These are phyloP conservation scores for Samia ricini DNA, from an alignment of 1,140 invertebrate species.

Conservation along the genomic window DNA sequence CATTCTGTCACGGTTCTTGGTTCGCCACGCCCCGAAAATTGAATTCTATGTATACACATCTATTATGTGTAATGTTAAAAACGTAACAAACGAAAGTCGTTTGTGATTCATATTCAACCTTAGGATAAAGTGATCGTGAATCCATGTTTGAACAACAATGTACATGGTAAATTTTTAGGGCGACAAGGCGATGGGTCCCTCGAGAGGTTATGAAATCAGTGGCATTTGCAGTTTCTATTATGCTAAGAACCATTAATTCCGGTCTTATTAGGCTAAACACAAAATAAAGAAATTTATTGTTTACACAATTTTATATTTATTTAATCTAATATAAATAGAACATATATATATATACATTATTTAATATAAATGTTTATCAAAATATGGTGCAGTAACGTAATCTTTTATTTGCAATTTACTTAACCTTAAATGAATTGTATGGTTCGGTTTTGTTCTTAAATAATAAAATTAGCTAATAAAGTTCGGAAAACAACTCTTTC, in stretches of 20 bases:
- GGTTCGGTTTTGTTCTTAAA: too few species aligned
- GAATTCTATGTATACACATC: conserved; percentile 71
- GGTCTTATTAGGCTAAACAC: conserved; percentile 72
- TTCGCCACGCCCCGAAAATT: conserved; percentile 76
- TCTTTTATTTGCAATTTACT: too few species aligned
- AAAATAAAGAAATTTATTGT: conserved; percentile 43
- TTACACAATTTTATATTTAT: conserved; percentile 1
- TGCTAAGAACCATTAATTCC: conserved; percentile 76
- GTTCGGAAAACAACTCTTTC: too few species aligned
- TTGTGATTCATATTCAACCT: conserved; percentile 4
- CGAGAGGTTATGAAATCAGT: conserved; percentile 78
- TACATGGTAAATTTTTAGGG: conserved; percentile 58
- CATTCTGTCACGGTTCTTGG: conserved; percentile 74
- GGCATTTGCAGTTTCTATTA: conserved; percentile 79
- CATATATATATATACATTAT: not conserved
- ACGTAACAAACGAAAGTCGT: conserved; percentile 31
- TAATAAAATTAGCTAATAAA: too few species aligned
- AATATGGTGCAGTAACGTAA: too few species aligned
- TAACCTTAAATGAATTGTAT: too few species aligned
- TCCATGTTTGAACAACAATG: conserved; percentile 22
- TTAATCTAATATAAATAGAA: not conserved
- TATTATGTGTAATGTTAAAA: conserved; percentile 43
- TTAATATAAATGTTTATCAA: not conserved
- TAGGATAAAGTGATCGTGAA: conserved; percentile 18
- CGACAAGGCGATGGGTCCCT: conserved; percentile 70